Base-by-base conservation (phyloP, 2,888 invertebrate genomes). In the Lochmaea capreae region DNA sequence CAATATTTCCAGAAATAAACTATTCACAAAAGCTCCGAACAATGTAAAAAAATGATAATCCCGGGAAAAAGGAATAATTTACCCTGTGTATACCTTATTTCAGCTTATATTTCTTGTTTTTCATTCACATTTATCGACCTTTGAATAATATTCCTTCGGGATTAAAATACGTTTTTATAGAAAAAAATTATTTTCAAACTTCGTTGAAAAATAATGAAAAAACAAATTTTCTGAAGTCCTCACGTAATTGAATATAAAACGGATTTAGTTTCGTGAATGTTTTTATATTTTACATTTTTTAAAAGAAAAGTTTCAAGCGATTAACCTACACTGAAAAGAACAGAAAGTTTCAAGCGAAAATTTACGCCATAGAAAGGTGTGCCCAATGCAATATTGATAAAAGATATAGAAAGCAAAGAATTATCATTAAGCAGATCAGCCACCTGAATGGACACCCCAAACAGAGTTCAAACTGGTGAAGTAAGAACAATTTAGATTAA, bases 231-330 rank as follows among this genome's bases (percentile, higher is more conserved):
- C 46, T 14, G 11, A 5, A 49, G n/a, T 49, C n/a, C 49, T n/a
- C n/a, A 49, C 49, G 49, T 49, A n/a, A 49, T 49, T 49, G 49
- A n/a, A 49, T 49, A 49, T 49, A 49, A 49, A 49, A 49, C 49
- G 3, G 12, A 11, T 46, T 46, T 11, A 11, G 0, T 46, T 46
- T 14, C 12, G 14, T 14, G 3, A 46, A 46, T 49, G 14, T 49
- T 49, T 49, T 49, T 49, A 39, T 39, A 39, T 49, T n/a, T n/a
- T 6, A 8, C n/a, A 14, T 8, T n/a, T 49, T 49, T 49, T 49
- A 49, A 49, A n/a, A 5, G n/a, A 49, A 49, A 49, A 49, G n/a
- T 49, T 49, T 49, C 14, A 49, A 49, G 49, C 49, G 3, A 11
- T 11, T 46, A 2, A 49, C 49, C 14, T n/a, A n/a, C 14, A n/a